Evolutionary conservation across 1,140 invertebrate genomes (phyloP).

Genomic region (Pteromalus puparum): DNA sequence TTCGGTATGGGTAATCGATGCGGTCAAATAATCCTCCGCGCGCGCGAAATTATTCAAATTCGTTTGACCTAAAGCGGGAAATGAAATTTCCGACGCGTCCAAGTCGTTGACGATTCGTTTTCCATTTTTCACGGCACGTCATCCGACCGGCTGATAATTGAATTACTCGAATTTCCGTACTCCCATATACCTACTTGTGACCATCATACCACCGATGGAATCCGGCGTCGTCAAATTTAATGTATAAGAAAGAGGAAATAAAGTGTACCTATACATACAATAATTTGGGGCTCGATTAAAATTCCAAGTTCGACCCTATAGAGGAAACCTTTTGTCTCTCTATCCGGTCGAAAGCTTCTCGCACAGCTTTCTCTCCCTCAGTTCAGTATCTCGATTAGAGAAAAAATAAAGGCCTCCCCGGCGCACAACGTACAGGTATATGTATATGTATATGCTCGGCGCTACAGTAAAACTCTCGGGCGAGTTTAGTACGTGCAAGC

Average conservation of each 20-base stretch:
- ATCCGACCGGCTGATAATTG: constrained; percentile 23
- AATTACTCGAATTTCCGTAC: constrained; percentile 32
- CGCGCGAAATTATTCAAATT: background rate
- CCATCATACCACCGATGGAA: background rate
- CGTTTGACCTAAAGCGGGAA: background rate
- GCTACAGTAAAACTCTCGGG: constrained; percentile 17
- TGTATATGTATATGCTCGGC: background rate
- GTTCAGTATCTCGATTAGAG: background rate
- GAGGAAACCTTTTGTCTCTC: background rate
- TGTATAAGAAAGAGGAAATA: too few species aligned
- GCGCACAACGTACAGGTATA: too few species aligned
- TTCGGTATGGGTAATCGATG: background rate
- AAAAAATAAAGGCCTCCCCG: background rate
- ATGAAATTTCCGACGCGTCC: constrained; percentile 8
- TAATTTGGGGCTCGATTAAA: too few species aligned
- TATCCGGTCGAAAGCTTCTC: background rate
- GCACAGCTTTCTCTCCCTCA: background rate
- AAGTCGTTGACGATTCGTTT: constrained; percentile 17
- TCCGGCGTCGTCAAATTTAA: background rate
- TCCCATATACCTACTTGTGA: constrained; percentile 29
- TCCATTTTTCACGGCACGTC: background rate
- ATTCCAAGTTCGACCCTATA: background rate
- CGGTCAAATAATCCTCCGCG: too few species aligned
- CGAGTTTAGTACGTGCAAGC: constrained; percentile 19
- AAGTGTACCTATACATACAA: too few species aligned